Conservation (phyloP, 1,140 invertebrate species). For the Musca vetustissima region DNA sequence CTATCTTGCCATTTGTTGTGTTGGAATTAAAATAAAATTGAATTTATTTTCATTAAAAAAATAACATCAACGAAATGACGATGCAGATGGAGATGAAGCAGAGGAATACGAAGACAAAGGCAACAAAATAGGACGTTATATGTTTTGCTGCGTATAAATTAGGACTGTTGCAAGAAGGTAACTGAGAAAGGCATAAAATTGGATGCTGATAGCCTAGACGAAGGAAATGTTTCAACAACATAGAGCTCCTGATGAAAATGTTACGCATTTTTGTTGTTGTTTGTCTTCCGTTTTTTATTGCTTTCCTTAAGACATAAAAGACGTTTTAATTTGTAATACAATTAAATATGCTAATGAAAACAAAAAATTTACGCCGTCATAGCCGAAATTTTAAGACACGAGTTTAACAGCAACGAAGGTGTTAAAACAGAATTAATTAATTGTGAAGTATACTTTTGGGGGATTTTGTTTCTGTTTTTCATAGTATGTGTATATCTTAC, state of each 20-base stretch:
- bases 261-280: background rate
- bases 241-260: background rate
- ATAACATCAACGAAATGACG: background rate
- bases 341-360: conserved; percentile 21
- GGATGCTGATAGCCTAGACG: too few species aligned
- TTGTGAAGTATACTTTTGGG: too few species aligned
- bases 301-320: background rate
- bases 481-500: too few species aligned
- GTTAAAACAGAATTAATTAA: too few species aligned
- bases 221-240: too few species aligned
- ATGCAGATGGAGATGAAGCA: background rate
- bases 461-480: too few species aligned
- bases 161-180: background rate
- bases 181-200: background rate
- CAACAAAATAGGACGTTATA: background rate
- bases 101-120: background rate
- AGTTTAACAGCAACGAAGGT: too few species aligned
- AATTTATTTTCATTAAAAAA: conserved; percentile 19
- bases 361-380: too few species aligned
- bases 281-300: too few species aligned
- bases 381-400: too few species aligned
- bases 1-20: conserved; percentile 7
- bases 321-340: conserved; percentile 12
- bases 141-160: conserved; percentile 4
- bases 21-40: conserved; percentile 18